Conservation (phyloP, 2,888 invertebrate species). For the Ophraella communa region DNA sequence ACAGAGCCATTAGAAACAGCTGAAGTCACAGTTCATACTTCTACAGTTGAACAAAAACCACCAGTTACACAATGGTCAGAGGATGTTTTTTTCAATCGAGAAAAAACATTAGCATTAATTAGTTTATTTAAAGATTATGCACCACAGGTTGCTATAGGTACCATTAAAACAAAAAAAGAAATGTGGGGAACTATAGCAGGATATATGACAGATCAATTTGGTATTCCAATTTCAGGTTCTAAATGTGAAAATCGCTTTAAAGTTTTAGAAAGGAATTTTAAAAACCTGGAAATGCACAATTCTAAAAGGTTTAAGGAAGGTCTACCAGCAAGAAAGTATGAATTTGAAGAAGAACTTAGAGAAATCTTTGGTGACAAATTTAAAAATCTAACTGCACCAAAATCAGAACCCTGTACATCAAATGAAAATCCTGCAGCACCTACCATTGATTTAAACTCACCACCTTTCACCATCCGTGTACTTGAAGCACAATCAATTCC, state of each 20-base stretch:
- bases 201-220: not conserved
- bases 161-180: slow-evolving; percentile 24
- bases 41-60: not conserved
- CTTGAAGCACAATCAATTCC: slow-evolving; percentile 3
- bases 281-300: slow-evolving; percentile 9
- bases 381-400: not conserved
- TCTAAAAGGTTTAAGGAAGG: not conserved
- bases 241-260: slow-evolving; percentile 28
- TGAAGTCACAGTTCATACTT: not conserved
- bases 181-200: slow-evolving; percentile 22
- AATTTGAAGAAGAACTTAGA: slow-evolving; percentile 16
- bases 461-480: slow-evolving; percentile 1
- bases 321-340: not conserved
- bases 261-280: slow-evolving; percentile 23
- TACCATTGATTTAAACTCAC: slow-evolving; percentile 4
- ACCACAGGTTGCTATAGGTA: slow-evolving; percentile 4
- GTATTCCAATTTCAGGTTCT: slow-evolving; percentile 2
- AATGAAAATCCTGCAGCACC: not conserved
- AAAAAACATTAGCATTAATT: slow-evolving; percentile 17
- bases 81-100: slow-evolving; percentile 15
- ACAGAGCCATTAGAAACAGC: not conserved
- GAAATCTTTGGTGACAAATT: slow-evolving; percentile 21
- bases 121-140: slow-evolving; percentile 18
- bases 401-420: not conserved
- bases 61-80: not conserved